Conservation (phyloP, 2,888 invertebrate genomes). For the Pteria penguin region DNA sequence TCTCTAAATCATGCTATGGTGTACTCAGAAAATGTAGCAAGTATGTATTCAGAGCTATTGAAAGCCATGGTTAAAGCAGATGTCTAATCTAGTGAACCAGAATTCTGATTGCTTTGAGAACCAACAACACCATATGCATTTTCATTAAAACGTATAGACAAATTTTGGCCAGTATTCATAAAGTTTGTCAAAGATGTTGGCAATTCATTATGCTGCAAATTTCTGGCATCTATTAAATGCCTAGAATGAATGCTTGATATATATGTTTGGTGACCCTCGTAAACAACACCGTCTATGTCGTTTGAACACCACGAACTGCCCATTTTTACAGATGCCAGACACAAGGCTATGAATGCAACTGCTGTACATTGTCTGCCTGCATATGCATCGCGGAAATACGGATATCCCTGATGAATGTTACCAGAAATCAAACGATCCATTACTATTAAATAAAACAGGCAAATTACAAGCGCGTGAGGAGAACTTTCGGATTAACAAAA, state of each 20-base stretch:
- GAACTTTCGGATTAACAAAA: no score
- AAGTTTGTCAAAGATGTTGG: neutral
- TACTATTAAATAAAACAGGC: no score
- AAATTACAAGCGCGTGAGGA: no score
- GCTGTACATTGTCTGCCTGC: neutral
- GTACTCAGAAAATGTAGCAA: neutral
- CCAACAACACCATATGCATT: neutral
- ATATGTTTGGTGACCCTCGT: neutral
- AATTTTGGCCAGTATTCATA: neutral
- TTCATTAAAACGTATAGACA: neutral
- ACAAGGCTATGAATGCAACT: neutral
- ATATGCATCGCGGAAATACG: neutral
- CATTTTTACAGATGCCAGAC: neutral
- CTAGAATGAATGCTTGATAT: neutral
- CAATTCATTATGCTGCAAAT: neutral
- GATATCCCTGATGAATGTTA: neutral
- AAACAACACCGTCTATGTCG: neutral
- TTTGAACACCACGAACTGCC: neutral
- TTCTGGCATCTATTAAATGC: neutral
- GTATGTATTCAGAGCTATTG: neutral
- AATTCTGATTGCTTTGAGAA: neutral
- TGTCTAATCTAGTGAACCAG: neutral
- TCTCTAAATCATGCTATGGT: neutral
- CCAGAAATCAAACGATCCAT: neutral
- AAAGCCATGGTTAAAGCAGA: neutral